Percentiles rank a stretch among this genome's conserved stretches.
Evolutionary conservation across 2,888 invertebrate species (phyloP).

Genomic region (Mechanitis messenoides): DNA sequence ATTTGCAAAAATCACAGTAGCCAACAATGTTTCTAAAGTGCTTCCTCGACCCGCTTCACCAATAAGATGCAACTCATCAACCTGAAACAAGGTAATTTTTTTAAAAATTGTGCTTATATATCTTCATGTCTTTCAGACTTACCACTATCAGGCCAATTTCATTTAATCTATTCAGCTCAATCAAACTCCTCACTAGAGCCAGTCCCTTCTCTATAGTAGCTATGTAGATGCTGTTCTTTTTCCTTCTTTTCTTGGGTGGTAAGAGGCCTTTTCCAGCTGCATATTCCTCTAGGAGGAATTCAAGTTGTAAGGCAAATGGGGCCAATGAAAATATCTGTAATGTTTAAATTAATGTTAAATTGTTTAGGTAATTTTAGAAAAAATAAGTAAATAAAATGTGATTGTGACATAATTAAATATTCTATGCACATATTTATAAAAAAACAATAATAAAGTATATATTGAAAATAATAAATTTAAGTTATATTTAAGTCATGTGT

Average conservation of each 20-base stretch:
- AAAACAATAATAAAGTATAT: no score
- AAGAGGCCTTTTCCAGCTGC: slow-evolving; percentile 94
- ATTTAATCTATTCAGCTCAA: slow-evolving; percentile 83
- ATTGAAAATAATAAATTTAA: no score
- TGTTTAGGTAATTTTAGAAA: neutral
- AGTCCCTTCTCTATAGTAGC: slow-evolving; percentile 97
- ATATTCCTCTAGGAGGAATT: slow-evolving; percentile 96
- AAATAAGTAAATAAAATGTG: no score
- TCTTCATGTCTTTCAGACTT: slow-evolving; percentile 22
- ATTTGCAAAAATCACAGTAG: slow-evolving; percentile 84
- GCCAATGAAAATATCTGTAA: slow-evolving; percentile 86
- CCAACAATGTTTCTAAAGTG: slow-evolving; percentile 87
- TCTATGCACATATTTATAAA: no score
- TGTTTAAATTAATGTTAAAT: neutral
- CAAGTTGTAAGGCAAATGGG: slow-evolving; percentile 90
- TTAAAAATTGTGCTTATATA: no score
- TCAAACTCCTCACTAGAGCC: slow-evolving; percentile 88
- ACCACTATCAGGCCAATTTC: slow-evolving; percentile 87
- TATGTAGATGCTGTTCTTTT: slow-evolving; percentile 88
- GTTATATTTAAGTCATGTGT: no score
- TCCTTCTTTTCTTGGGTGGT: slow-evolving; percentile 85
- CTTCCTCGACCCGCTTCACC: slow-evolving; percentile 92
- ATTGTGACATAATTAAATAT: no score
- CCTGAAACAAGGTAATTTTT: slow-evolving; percentile 36
- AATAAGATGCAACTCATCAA: slow-evolving; percentile 96